These are phyloP conservation scores for Tribolium madens DNA, from an alignment of 1,140 invertebrate genomes.

Conservation along the genomic window DNA sequence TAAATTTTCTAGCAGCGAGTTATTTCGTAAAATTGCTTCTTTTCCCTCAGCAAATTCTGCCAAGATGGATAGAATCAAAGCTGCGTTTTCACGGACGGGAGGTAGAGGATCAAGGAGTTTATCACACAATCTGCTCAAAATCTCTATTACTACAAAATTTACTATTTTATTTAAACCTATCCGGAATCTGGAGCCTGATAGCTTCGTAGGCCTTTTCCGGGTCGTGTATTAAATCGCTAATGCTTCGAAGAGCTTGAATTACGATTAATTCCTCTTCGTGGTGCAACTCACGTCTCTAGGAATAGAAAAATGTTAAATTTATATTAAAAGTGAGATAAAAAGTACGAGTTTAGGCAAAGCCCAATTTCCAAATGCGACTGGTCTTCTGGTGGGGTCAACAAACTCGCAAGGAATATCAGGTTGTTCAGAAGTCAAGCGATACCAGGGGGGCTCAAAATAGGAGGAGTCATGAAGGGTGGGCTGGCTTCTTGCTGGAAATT, in stretches of 20 bases:
- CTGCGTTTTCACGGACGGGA: slow-evolving; percentile 56
- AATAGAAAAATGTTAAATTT: slow-evolving; percentile 29
- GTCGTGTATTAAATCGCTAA: slow-evolving; percentile 60
- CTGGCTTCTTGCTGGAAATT: background rate
- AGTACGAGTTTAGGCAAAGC: slow-evolving; percentile 62
- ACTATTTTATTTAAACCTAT: slow-evolving; percentile 49
- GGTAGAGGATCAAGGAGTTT: slow-evolving; percentile 53
- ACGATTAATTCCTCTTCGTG: slow-evolving; percentile 51
- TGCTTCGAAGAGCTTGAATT: slow-evolving; percentile 57
- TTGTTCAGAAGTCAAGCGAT: slow-evolving; percentile 60
- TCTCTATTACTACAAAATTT: background rate
- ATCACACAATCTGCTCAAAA: slow-evolving; percentile 52
- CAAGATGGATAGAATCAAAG: slow-evolving; percentile 54
- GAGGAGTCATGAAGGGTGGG: background rate
- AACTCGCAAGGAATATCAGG: slow-evolving; percentile 58
- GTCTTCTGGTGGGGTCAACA: slow-evolving; percentile 58
- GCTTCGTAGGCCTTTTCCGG: slow-evolving; percentile 61
- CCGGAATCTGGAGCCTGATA: slow-evolving; percentile 55
- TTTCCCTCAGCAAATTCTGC: slow-evolving; percentile 55
- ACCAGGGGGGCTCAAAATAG: slow-evolving; percentile 57
- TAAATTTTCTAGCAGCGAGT: slow-evolving; percentile 53
- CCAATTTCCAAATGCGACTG: slow-evolving; percentile 57
- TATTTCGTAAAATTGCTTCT: slow-evolving; percentile 56
- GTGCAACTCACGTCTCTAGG: slow-evolving; percentile 58
- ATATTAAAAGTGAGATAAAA: background rate